Conservation (phyloP, 2,113 vertebrate species). For the Boleophthalmus pectinirostris region DNA sequence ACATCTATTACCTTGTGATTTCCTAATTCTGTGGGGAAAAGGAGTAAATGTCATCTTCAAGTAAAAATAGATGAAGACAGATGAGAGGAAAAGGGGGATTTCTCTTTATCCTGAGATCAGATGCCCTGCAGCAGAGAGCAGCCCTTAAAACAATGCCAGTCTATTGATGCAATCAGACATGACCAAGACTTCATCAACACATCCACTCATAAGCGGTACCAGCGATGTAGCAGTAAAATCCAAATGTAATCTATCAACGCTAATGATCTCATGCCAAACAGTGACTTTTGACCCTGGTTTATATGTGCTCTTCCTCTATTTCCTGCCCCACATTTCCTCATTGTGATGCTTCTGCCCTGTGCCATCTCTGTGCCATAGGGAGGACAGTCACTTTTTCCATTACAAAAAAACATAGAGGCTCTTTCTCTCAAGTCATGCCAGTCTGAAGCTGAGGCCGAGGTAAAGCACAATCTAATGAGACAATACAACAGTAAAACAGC, state of each 20-base stretch:
- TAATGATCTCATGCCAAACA: conserved; percentile 44
- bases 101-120: conserved; percentile 36
- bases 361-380: conserved; percentile 13
- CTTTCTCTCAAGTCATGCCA: conserved; percentile 21
- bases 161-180: conserved; percentile 56
- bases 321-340: conserved; percentile 36
- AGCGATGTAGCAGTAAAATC: not conserved
- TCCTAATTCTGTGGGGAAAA: not conserved
- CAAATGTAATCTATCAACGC: conserved; percentile 24
- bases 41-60: not conserved
- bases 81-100: conserved; percentile 40
- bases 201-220: conserved; percentile 37
- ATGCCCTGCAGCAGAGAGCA: conserved; percentile 44
- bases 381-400: conserved; percentile 28
- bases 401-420: conserved; percentile 12
- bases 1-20: not conserved
- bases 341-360: conserved; percentile 3
- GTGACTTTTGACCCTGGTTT: conserved; percentile 33
- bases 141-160: conserved; percentile 60
- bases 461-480: conserved; percentile 25
- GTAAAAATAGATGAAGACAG: conserved; percentile 29
- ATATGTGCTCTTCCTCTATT: conserved; percentile 29
- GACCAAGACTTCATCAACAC: conserved; percentile 26
- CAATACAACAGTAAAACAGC: not conserved
- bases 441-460: conserved; percentile 37